A percentile compares a stretch with the other conserved stretches of the same genome.
Evolutionary conservation across 1,140 invertebrate genomes (phyloP).

Genomic region (Dufourea novaeangliae): DNA sequence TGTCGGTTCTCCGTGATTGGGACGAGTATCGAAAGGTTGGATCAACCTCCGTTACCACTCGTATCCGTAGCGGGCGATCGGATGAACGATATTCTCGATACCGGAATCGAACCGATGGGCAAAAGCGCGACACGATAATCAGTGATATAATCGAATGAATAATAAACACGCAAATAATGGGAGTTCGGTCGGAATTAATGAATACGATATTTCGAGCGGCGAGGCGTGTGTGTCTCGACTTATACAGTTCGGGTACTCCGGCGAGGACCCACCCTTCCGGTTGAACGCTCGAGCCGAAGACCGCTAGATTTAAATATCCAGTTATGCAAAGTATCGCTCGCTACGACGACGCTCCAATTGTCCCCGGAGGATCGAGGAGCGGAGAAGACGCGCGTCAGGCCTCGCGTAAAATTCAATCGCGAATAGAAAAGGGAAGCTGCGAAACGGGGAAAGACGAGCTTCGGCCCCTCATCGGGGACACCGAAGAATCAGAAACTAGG

Average conservation of each 20-base stretch:
- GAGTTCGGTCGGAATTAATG: background rate
- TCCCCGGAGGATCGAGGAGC: background rate
- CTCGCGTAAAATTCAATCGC: constrained; percentile 19
- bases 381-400: too few relatives aligned
- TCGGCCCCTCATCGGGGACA: constrained; percentile 32
- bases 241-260: background rate
- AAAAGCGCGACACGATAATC: background rate
- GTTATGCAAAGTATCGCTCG: constrained; percentile 24
- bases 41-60: background rate
- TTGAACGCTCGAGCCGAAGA: background rate
- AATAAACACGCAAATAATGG: constrained; percentile 1
- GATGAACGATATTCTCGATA: background rate
- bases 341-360: constrained; percentile 7
- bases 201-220: background rate
- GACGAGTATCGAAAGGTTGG: background rate
- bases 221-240: background rate
- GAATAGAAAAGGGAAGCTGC: constrained; percentile 3
- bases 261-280: background rate
- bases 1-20: background rate
- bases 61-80: too few relatives aligned
- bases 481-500: constrained; percentile 49
- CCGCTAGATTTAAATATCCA: constrained; percentile 29
- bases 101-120: background rate
- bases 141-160: constrained; percentile 6
- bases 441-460: constrained; percentile 10